A percentile compares a stretch with the other conserved stretches of the same genome.
phyloP scores from a whole-genome alignment of 2,113 vertebrate species.

The Eulemur rufifrons region DNA sequence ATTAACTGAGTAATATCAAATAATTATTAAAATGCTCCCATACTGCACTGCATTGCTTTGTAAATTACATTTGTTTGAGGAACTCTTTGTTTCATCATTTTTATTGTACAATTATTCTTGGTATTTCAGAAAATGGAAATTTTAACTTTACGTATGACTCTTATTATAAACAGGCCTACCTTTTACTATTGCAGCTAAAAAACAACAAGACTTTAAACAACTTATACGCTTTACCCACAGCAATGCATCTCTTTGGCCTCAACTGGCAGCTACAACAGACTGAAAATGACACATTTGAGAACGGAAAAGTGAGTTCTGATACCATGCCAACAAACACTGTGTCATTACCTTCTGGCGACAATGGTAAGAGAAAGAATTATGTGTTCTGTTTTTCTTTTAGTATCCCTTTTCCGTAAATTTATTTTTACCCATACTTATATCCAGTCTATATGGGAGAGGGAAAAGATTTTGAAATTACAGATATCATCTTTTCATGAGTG shows the following conservation, averaged over 20 bases:
- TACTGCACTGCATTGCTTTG: background rate
- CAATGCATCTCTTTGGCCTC: slow-evolving; percentile 98
- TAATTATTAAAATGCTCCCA: background rate
- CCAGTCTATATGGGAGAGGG: background rate
- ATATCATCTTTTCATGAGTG: background rate
- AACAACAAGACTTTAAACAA: slow-evolving; percentile 72
- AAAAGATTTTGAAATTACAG: background rate
- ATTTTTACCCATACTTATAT: background rate
- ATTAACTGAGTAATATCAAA: background rate
- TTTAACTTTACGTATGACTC: slow-evolving; percentile 40
- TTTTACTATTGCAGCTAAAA: slow-evolving; percentile 13
- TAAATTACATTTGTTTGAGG: background rate
- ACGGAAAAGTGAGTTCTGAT: slow-evolving; percentile 93
- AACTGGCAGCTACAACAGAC: slow-evolving; percentile 98
- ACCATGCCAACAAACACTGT: slow-evolving; percentile 91
- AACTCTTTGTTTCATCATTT: slow-evolving; percentile 69
- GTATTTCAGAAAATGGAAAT: background rate
- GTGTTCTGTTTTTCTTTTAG: background rate
- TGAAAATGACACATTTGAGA: slow-evolving; percentile 96
- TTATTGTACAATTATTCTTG: slow-evolving; percentile 47
- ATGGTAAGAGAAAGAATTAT: slow-evolving; percentile 85
- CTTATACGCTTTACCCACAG: slow-evolving; percentile 85
- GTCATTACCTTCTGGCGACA: slow-evolving; percentile 92
- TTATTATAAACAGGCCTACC: slow-evolving; percentile 13
- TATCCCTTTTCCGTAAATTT: background rate